Conservation (phyloP, 2,113 vertebrate species). For the Dolichallabes microphthalmus region DNA sequence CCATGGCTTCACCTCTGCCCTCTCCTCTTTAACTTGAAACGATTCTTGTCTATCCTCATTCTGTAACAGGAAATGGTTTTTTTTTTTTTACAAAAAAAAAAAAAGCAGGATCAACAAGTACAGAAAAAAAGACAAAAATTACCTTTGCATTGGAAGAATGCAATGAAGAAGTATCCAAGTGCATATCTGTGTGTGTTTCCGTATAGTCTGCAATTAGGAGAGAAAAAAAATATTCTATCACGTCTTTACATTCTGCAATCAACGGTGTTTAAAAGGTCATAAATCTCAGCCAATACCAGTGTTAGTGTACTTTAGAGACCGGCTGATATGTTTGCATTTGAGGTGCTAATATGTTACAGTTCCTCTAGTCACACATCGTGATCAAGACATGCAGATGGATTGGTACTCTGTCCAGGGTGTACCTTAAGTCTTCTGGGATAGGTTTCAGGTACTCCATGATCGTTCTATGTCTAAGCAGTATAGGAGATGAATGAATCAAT, state of each 20-base stretch:
- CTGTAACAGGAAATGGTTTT: neutral
- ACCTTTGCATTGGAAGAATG: constrained; percentile 12
- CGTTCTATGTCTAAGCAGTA: no score
- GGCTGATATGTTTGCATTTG: no score
- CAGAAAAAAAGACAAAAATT: neutral
- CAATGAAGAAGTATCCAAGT: neutral
- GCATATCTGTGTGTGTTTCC: neutral
- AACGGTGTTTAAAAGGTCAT: neutral
- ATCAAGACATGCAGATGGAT: no score
- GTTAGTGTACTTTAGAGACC: neutral
- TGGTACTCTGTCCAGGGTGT: no score
- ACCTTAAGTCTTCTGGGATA: no score
- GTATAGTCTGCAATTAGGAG: constrained; percentile 9
- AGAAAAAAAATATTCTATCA: neutral
- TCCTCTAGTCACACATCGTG: no score
- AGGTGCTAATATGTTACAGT: no score
- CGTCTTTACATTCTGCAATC: neutral
- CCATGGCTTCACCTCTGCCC: constrained; percentile 41
- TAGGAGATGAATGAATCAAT: no score
- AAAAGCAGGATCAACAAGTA: neutral
- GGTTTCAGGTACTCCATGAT: no score
- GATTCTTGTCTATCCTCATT: constrained; percentile 31
- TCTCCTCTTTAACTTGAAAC: constrained; percentile 52
- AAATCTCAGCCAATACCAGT: neutral
- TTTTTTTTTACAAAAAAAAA: neutral